Evolutionary conservation across 2,797 vertebrate genomes (phyloP).

Genomic region (Gymnoscopelus microlampas): DNA sequence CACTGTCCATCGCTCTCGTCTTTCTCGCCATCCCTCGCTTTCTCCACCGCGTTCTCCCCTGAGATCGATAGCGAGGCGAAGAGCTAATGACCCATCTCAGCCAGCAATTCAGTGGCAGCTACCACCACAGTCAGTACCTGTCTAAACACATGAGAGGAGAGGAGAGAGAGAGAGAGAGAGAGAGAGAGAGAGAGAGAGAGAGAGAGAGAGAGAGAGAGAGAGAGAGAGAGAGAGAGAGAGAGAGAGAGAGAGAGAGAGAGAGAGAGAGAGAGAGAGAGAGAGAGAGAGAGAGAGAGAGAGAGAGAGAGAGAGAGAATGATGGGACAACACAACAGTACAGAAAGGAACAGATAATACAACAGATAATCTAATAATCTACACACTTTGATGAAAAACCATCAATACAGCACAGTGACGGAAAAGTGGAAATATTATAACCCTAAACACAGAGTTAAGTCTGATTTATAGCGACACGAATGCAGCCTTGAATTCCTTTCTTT

Average conservation of each 20-base stretch:
- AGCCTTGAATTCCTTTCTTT: no score
- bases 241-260: conserved; percentile 18
- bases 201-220: conserved; percentile 5
- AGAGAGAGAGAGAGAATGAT: not conserved
- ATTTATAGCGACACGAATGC: no score
- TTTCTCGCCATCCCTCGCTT: conserved; percentile 5
- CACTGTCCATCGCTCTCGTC: not conserved
- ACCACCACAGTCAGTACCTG: conserved; percentile 74
- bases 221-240: conserved; percentile 11
- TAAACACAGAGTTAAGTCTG: conserved; percentile 48
- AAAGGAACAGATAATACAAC: conserved; percentile 12
- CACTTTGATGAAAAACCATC: conserved; percentile 41
- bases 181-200: conserved; percentile 8
- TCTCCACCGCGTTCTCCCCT: conserved; percentile 32
- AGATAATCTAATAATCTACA: conserved; percentile 9
- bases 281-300: conserved; percentile 17
- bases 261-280: conserved; percentile 40
- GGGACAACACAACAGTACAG: not conserved
- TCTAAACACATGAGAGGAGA: conserved; percentile 65
- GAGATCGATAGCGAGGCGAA: conserved; percentile 77
- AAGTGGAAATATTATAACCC: conserved; percentile 47
- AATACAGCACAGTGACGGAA: conserved; percentile 29
- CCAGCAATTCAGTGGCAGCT: conserved; percentile 79
- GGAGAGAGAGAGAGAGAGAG: conserved; percentile 15
- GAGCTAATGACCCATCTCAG: conserved; percentile 80